Evolutionary conservation across 2,888 invertebrate species (phyloP).

Genomic region (Drosophila kuntzei): DNA sequence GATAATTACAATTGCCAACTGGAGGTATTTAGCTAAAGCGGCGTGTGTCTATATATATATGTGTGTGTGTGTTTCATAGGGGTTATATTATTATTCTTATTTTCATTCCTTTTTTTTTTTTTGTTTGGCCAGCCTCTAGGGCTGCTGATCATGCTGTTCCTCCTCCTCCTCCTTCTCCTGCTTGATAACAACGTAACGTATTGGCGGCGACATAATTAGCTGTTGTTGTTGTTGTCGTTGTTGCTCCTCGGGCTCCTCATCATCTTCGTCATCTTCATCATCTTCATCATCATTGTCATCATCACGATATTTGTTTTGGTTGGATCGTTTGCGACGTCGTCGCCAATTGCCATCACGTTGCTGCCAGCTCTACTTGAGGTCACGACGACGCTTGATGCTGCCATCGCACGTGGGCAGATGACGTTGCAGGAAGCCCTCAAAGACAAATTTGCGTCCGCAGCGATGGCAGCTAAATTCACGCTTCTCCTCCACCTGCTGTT

Average conservation of each 20-base stretch:
- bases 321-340: conserved; percentile 37
- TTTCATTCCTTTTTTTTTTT: neutral
- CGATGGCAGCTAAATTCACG: conserved; percentile 84
- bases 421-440: conserved; percentile 84
- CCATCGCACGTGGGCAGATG: conserved; percentile 85
- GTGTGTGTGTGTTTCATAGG: conserved; percentile 5
- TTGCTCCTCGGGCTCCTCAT: neutral
- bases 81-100: neutral
- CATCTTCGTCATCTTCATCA: no score
- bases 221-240: conserved; percentile 7
- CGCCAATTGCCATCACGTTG: conserved; percentile 67
- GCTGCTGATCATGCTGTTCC: conserved; percentile 24
- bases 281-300: neutral
- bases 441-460: conserved; percentile 85
- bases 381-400: conserved; percentile 84
- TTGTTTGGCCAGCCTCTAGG: conserved; percentile 26
- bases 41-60: neutral
- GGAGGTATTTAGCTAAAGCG: conserved; percentile 29
- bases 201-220: conserved; percentile 40
- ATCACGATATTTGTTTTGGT: neutral
- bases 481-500: conserved; percentile 84
- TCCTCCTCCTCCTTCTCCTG: conserved; percentile 24
- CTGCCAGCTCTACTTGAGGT: conserved; percentile 80
- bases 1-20: neutral
- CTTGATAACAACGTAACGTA: conserved; percentile 68